Conservation (phyloP, 1,140 invertebrate genomes). For the Atopsyche davidsoni region DNA sequence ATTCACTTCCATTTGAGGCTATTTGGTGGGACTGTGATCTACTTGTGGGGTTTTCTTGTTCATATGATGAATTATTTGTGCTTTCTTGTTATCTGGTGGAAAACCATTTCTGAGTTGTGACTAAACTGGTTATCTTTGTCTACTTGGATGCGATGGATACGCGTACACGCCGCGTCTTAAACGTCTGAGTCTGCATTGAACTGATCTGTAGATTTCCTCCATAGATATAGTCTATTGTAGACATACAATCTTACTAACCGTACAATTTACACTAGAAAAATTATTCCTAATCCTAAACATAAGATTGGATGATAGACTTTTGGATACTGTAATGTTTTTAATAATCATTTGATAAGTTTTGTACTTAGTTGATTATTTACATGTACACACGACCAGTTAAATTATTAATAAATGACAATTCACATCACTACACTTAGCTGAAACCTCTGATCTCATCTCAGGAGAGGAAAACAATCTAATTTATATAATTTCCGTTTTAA, state of each 20-base stretch:
- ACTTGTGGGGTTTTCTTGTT: slow-evolving; percentile 26
- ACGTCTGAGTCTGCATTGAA: slow-evolving; percentile 27
- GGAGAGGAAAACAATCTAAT: no score
- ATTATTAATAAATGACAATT: no score
- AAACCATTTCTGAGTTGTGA: slow-evolving; percentile 29
- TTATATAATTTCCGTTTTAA: no score
- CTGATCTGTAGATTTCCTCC: slow-evolving; percentile 23
- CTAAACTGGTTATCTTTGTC: slow-evolving; percentile 26
- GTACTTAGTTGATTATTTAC: no score
- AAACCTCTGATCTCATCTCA: no score
- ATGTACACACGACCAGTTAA: no score
- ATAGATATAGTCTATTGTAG: slow-evolving; percentile 20
- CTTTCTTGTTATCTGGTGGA: slow-evolving; percentile 25
- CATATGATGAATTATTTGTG: slow-evolving; percentile 25
- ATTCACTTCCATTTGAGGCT: slow-evolving; percentile 29
- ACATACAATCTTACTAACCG: slow-evolving; percentile 16
- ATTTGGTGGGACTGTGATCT: slow-evolving; percentile 27
- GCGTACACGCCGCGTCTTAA: no score
- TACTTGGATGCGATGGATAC: slow-evolving; percentile 26
- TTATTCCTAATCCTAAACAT: no score
- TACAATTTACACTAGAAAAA: slow-evolving; percentile 10
- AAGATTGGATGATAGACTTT: no score
- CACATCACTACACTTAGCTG: no score
- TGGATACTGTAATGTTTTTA: no score
- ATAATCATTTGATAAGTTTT: no score